phyloP scores from a whole-genome alignment of 2,888 invertebrate genomes.

The Sepiola atlantica region DNA sequence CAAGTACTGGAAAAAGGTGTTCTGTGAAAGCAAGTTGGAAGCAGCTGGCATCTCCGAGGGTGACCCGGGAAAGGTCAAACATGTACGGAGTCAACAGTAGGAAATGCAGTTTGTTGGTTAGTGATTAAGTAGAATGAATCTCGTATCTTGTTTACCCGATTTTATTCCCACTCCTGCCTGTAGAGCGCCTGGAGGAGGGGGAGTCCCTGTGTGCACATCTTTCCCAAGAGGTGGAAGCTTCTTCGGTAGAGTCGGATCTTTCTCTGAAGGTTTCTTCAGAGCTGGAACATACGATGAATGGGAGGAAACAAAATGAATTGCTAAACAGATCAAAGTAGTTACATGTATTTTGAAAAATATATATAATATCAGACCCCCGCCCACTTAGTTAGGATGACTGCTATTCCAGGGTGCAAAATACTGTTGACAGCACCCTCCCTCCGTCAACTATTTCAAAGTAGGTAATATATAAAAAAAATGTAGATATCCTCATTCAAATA shows the following conservation, averaged over 20 bases:
- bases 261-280: conserved; percentile 57
- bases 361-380: neutral
- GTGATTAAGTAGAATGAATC: neutral
- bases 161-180: conserved; percentile 52
- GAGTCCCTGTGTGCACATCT: conserved; percentile 54
- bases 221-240: conserved; percentile 55
- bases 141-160: conserved; percentile 32
- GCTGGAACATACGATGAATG: conserved; percentile 53
- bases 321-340: neutral
- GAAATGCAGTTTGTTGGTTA: neutral
- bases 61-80: neutral
- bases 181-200: conserved; percentile 56
- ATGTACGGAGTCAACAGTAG: neutral
- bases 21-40: conserved; percentile 16
- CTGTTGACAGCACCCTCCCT: neutral
- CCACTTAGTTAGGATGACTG: neutral
- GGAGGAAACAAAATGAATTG: neutral
- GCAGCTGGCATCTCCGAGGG: neutral
- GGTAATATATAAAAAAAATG: neutral
- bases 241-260: conserved; percentile 52
- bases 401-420: neutral
- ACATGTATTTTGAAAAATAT: neutral
- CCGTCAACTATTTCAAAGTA: neutral
- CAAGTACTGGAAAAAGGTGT: neutral
- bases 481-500: neutral